Base-by-base conservation (phyloP, 2,113 vertebrate genomes). In the Ceyx melanurus region DNA sequence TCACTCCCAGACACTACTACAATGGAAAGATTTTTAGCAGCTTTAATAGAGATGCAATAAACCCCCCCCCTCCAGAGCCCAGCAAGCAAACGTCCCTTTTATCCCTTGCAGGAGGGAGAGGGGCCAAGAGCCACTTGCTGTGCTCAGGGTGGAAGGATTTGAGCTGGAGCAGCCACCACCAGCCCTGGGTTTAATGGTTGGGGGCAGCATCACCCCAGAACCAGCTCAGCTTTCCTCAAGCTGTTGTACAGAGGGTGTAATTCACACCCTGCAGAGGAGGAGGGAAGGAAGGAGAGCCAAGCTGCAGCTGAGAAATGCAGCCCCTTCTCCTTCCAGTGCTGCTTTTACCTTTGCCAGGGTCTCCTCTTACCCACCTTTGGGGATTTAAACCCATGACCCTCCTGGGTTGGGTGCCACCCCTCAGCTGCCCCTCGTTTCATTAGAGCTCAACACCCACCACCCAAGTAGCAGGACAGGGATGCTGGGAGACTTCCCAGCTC, bases 1-100 rank as follows among this genome's bases (percentile, higher is more conserved):
- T 93, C 83, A 15, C 90, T 88, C 92, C 86, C 96, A 78, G 90
- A 40, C 90, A 15, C 88, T n/a, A 16, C 53, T 21, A 90, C 93
- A 86, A 75, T 35, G 66, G 88, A 4, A 76, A 94, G 86, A 64
- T 78, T 91, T 86, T 94, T 48, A 89, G 83, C 72, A 61, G 86
- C 86, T 93, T 91, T 82, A 75, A 93, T 42, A 75, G 83, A 95
- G 82, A 60, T 0, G 54, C 90, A 81, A 53, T 93, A 86, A 95
- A 94, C 67, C 10, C 90, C 82, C 77, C 70, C 67, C 10, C 90
- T 80, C 77, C 65, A 2, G 86, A 74, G 88, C 75, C 35, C 37
- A 9, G 67, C 19, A 28, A 80, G 79, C 33, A 29, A 73, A 61
- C 5, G 20, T 70, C 57, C 79, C 74, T 77, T 78, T 70, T 23